Percentiles rank a stretch among this genome's conserved stretches.
phyloP scores from a whole-genome alignment of 2,797 vertebrate genomes.

The Propithecus perrieri region DNA sequence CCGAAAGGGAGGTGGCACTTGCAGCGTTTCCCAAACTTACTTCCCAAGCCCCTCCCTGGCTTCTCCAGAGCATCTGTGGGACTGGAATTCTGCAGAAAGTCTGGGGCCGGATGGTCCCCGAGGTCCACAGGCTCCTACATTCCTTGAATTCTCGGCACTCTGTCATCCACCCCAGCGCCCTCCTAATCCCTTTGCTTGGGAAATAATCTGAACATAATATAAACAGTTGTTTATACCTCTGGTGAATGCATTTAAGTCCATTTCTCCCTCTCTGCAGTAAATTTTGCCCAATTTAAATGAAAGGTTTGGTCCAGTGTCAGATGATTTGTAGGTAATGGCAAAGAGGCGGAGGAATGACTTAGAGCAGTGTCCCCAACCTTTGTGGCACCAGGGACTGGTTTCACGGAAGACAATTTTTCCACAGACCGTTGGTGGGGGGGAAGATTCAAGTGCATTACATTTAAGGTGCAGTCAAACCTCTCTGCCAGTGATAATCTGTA shows the following conservation, averaged over 20 bases:
- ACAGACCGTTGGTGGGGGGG: too few relatives aligned
- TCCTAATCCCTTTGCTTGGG: constrained; percentile 19
- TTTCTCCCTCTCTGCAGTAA: neutral
- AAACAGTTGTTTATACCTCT: neutral
- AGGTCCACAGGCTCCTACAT: neutral
- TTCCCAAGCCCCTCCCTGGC: neutral
- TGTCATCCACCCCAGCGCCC: neutral
- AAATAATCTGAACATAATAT: neutral
- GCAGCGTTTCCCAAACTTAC: neutral
- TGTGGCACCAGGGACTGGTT: too few relatives aligned
- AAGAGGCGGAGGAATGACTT: neutral
- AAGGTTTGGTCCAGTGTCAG: neutral
- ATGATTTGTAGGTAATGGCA: neutral
- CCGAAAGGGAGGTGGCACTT: neutral
- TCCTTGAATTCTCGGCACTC: neutral
- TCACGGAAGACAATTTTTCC: too few relatives aligned
- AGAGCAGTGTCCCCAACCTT: neutral
- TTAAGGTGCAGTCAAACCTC: too few relatives aligned
- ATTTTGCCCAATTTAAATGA: neutral
- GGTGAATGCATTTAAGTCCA: neutral
- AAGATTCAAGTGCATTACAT: too few relatives aligned
- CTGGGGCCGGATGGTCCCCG: neutral
- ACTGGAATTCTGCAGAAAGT: constrained; percentile 16
- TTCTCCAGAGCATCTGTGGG: neutral
- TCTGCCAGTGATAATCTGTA: too few relatives aligned